phyloP scores from a whole-genome alignment of 2,113 vertebrate species.

The Excalfactoria chinensis region DNA sequence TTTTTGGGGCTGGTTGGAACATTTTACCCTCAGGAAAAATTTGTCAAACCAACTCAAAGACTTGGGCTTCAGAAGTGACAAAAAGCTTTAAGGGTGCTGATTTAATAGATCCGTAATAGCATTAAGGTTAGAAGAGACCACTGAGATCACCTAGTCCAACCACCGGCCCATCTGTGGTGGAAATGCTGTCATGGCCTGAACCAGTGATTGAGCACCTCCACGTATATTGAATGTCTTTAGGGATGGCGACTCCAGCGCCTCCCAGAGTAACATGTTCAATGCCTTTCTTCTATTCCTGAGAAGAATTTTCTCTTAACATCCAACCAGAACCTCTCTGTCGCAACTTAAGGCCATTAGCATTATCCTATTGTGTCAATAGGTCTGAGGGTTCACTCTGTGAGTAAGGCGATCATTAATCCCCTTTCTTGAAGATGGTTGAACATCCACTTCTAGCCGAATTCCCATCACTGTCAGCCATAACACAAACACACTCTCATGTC shows the following conservation, averaged over 20 bases:
- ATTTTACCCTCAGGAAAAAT: neutral
- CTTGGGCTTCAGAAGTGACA: neutral
- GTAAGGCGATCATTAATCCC: neutral
- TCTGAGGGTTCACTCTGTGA: neutral
- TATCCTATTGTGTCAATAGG: neutral
- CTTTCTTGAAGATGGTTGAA: neutral
- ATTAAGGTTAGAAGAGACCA: no score
- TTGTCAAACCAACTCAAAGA: neutral
- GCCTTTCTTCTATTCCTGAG: no score
- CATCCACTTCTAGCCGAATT: neutral
- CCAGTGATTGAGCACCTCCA: no score
- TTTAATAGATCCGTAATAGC: neutral
- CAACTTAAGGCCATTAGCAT: no score
- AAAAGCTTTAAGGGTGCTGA: neutral
- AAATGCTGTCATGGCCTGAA: no score
- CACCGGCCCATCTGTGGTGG: no score
- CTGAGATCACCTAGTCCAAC: no score
- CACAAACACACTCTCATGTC: neutral
- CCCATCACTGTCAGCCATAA: neutral
- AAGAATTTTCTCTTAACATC: no score
- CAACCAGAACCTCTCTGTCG: no score
- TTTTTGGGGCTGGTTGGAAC: neutral
- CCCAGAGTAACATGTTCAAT: no score
- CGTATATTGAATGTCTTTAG: no score
- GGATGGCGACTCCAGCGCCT: no score